These are phyloP conservation scores for Noctua pronuba DNA, from an alignment of 2,888 invertebrate species.

Conservation along the genomic window DNA sequence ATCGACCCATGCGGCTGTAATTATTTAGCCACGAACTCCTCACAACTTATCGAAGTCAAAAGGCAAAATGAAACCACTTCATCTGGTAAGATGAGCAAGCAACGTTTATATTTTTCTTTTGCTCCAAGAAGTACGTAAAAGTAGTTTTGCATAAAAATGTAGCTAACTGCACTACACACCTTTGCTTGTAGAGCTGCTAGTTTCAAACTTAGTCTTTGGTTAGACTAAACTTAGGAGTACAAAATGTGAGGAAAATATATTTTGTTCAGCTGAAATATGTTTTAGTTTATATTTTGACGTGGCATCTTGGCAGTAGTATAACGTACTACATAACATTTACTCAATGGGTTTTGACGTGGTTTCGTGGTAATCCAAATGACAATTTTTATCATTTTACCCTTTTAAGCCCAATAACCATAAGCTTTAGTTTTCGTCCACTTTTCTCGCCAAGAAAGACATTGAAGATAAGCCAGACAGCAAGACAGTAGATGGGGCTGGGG, in stretches of 20 bases:
- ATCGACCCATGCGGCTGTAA: neutral
- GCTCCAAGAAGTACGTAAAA: slow-evolving; percentile 11
- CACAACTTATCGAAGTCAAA: neutral
- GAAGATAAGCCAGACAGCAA: neutral
- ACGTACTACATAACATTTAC: neutral
- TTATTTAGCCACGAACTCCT: neutral
- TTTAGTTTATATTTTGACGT: slow-evolving; percentile 19
- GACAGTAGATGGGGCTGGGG: neutral
- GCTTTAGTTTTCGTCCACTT: neutral
- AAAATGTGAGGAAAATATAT: slow-evolving; percentile 45
- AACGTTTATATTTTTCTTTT: slow-evolving; percentile 14
- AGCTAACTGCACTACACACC: slow-evolving; percentile 40
- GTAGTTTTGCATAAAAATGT: slow-evolving; percentile 48
- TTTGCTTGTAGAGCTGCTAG: slow-evolving; percentile 32
- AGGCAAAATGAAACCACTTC: neutral
- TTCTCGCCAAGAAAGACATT: no score
- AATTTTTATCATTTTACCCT: neutral
- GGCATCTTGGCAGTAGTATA: neutral
- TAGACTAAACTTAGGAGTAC: slow-evolving; percentile 37
- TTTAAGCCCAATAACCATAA: neutral
- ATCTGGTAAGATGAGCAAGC: neutral
- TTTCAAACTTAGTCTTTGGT: slow-evolving; percentile 42
- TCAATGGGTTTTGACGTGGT: neutral
- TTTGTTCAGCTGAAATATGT: slow-evolving; percentile 22
- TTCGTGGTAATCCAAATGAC: neutral